Base-by-base conservation (phyloP, 2,888 invertebrate species). In the Drosophila falleni region DNA sequence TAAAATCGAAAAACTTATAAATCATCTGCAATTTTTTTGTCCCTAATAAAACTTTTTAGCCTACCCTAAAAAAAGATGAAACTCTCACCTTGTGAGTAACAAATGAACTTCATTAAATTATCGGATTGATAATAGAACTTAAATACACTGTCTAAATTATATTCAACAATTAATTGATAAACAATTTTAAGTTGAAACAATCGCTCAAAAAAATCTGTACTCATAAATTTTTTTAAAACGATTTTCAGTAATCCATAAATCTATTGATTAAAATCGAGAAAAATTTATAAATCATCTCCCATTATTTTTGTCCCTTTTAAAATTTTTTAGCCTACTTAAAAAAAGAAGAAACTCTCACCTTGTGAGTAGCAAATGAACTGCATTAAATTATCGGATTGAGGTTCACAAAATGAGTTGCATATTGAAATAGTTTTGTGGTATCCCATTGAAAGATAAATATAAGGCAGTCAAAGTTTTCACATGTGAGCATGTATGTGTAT, bases 341-440 rank as follows among this genome's bases (percentile, higher is more conserved):
- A 8, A n/a, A n/a, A 35, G 31, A 56, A 56, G 46, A 16, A 16
- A 11, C 56, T 35, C 35, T 23, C 33, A 42, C 6, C 33, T 44
- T 15, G 31, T 54, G 31, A 54, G 31, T 19, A 19, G 49, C 53
- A 61, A 61, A 67, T 49, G 42, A 39, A 19, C 37, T 49, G 51
- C 50, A 56, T 46, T 15, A 65, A 59, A 46, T 65, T 46, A 59
- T 65, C 16, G 42, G 29, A 46, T 65, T 53, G 26, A 39, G 55
- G 47, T 55, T 31, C 33, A 29, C 39, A 15, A 53, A 53, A 62
- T 67, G 55, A 62, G 67, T 63, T 51, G 67, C 55, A 55, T 51
- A 55, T 62, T 56, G 54, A 37, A 50, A 44, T 15, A 35, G 44
- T 62, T 29, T 67, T 67, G 56, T 15, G 63, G 55, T 63, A 19